These are phyloP conservation scores for Crocidura indochinensis DNA, from an alignment of 2,797 vertebrate species.

Conservation along the genomic window DNA sequence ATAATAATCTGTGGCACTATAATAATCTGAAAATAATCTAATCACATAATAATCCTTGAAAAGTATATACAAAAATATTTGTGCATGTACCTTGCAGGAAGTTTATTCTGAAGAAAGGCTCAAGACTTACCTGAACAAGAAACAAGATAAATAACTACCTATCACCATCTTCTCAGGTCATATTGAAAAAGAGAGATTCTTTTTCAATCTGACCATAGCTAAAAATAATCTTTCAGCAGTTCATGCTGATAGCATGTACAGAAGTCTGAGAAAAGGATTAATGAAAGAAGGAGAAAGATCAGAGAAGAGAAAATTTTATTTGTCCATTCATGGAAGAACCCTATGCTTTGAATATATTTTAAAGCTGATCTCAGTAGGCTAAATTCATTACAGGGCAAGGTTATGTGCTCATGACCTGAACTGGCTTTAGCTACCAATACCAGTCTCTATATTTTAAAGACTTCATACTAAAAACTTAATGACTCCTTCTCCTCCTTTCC, in stretches of 20 bases:
- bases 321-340: not conserved
- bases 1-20: no score
- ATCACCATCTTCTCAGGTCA: no score
- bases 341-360: not conserved
- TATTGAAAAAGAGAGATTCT: not conserved
- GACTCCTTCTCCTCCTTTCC: not conserved
- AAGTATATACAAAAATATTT: not conserved
- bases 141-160: no score
- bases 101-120: not conserved
- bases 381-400: not conserved
- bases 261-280: no score
- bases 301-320: not conserved
- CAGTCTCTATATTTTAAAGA: not conserved
- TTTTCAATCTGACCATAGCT: not conserved
- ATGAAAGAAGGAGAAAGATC: not conserved
- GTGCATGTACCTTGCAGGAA: not conserved
- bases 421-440: not conserved
- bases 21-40: not conserved
- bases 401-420: not conserved
- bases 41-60: not conserved
- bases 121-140: no score
- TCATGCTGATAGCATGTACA: not conserved
- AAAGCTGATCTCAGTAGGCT: not conserved
- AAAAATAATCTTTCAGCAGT: no score
- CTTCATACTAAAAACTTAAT: not conserved